These are phyloP conservation scores for Calcarius lapponicus DNA, from an alignment of 2,797 vertebrate species.

Conservation along the genomic window DNA sequence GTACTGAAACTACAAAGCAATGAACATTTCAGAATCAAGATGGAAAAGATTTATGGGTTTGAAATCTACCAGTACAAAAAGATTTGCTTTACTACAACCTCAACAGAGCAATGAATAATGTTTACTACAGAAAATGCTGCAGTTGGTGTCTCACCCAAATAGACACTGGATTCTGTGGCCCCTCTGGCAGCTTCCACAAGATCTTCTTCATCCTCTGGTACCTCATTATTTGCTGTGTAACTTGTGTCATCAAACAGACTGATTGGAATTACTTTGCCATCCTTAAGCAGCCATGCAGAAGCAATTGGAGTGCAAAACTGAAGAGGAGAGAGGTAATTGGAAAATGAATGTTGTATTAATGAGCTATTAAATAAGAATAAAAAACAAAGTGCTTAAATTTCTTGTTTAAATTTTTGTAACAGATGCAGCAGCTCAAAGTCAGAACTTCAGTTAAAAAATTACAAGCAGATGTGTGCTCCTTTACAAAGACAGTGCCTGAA, in stretches of 20 bases:
- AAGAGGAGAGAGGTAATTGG: not conserved
- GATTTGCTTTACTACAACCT: not conserved
- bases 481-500: not conserved
- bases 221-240: constrained; percentile 79
- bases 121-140: not conserved
- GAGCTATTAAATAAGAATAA: not conserved
- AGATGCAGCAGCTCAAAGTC: not conserved
- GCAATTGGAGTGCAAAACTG: constrained; percentile 98
- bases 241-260: constrained; percentile 94
- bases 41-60: not conserved
- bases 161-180: constrained; percentile 91
- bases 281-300: constrained; percentile 94
- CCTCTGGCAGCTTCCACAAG: constrained; percentile 84
- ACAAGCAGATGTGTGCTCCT: not conserved
- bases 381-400: not conserved
- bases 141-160: constrained; percentile 81
- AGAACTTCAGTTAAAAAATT: not conserved
- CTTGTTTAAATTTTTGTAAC: not conserved
- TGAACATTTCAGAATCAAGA: not conserved
- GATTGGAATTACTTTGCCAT: constrained; percentile 93
- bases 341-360: not conserved
- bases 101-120: not conserved
- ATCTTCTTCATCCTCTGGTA: constrained; percentile 83
- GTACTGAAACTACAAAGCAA: not conserved
- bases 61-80: not conserved